These are phyloP conservation scores for Drosophila fungiperda DNA, from an alignment of 2,888 invertebrate species.

Conservation along the genomic window DNA sequence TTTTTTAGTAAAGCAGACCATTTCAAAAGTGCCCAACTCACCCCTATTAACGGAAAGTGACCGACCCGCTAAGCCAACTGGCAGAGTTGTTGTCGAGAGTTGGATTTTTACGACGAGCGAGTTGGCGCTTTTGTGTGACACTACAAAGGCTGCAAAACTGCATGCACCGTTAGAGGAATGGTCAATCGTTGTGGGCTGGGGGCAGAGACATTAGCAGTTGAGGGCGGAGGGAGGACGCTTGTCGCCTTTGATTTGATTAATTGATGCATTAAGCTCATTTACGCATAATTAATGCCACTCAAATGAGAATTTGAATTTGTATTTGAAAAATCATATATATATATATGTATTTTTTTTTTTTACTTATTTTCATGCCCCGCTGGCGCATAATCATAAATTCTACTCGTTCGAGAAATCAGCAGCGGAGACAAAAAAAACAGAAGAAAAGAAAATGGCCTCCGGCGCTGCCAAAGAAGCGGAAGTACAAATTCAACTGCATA, in stretches of 20 bases:
- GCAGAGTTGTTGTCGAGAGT: conserved; percentile 19
- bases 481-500: conserved; percentile 66
- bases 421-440: conserved; percentile 49
- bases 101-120: conserved; percentile 46
- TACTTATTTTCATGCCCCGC: conserved; percentile 40
- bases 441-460: conserved; percentile 38
- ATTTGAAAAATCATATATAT: conserved; percentile 25
- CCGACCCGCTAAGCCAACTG: conserved; percentile 19
- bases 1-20: conserved; percentile 21
- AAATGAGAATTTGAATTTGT: conserved; percentile 56
- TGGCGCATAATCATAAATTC: conserved; percentile 74
- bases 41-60: conserved; percentile 6
- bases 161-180: conserved; percentile 15
- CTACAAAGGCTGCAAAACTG: conserved; percentile 66
- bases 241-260: conserved; percentile 78
- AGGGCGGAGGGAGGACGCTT: not conserved
- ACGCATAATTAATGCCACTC: conserved; percentile 77
- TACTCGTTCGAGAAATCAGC: conserved; percentile 76
- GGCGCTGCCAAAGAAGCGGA: conserved; percentile 61
- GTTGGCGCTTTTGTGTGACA: conserved; percentile 73
- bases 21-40: not conserved
- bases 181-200: not conserved
- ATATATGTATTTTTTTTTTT: not conserved
- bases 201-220: not conserved
- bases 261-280: conserved; percentile 79